Evolutionary conservation across 2,888 invertebrate genomes (phyloP), one percentile per base, ranked within the genome.

Genomic region (Laspeyria flexula): DNA sequence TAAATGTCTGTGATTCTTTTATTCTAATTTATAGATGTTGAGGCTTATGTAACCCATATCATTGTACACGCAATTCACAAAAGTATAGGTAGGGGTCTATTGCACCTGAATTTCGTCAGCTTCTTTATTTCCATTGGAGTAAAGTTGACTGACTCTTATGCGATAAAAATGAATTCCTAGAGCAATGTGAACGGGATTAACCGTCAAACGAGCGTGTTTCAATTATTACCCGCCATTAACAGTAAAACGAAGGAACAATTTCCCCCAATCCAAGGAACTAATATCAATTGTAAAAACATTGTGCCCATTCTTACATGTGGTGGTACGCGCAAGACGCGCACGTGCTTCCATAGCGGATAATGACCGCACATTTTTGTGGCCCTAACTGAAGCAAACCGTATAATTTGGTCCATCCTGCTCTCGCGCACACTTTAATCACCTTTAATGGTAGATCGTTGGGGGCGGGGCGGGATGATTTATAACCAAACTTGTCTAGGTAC

Each of bases 321-420:
- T 23, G 35, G 39, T 38, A n/a, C 12, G 16, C 21, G 5, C 5
- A 21, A 5, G 3, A 25, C 3, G 38, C 67, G 73, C 83, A 79
- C 83, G 80, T 77, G 82, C 43, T 57, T 43, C 49, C 71, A 58
- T 68, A 61, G 73, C 75, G 81, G 73, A 81, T 85, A 82, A 81
- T 81, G 81, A 86, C 84, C 86, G 80, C 72, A 75, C 78, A 80
- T 79, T 83, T 67, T 80, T 71, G 81, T 81, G 76, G 79, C 69
- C 76, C 75, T 70, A 71, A 73, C 72, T 66, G 60, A 63, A 71
- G 64, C 81, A 68, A 73, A 82, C 81, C 86, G 77, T 88, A 77
- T 89, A 89, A 90, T 90, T 90, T 86, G 79, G 83, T 75, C 77
- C 86, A 85, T 86, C 88, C 86, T 86, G 86, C 80, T 80, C 79